Evolutionary conservation across 2,113 vertebrate genomes (phyloP).

Genomic region (Dipodomys ordii): DNA sequence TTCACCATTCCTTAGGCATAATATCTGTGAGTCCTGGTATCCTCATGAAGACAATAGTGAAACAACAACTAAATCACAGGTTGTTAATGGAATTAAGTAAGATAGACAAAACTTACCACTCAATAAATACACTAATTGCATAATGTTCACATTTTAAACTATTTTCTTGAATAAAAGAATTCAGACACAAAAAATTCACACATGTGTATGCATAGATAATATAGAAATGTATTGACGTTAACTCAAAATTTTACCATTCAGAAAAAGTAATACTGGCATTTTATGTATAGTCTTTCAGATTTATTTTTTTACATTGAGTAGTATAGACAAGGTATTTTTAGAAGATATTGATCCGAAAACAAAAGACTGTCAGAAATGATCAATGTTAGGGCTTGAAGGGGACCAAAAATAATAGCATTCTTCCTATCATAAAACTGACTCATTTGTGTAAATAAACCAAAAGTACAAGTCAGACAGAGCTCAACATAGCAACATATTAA

Average conservation of each 20-base stretch:
- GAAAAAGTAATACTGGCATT: neutral
- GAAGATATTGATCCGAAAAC: conserved; percentile 14
- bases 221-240: neutral
- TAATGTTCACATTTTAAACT: neutral
- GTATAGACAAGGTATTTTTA: conserved; percentile 34
- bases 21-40: neutral
- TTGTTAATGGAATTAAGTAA: conserved; percentile 8
- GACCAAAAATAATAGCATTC: neutral
- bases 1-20: neutral
- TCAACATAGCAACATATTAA: neutral
- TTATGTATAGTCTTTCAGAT: conserved; percentile 1
- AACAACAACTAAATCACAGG: neutral
- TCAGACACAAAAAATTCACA: neutral
- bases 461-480: neutral
- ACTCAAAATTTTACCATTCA: neutral
- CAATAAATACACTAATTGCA: neutral
- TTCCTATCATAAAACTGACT: neutral
- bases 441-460: neutral
- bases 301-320: conserved; percentile 47
- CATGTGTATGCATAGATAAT: neutral
- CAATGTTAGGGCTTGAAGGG: neutral
- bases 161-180: neutral
- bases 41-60: conserved; percentile 24
- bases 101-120: neutral
- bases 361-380: conserved; percentile 40